phyloP scores from a whole-genome alignment of 1,140 invertebrate genomes.

The Bombus superbus region DNA sequence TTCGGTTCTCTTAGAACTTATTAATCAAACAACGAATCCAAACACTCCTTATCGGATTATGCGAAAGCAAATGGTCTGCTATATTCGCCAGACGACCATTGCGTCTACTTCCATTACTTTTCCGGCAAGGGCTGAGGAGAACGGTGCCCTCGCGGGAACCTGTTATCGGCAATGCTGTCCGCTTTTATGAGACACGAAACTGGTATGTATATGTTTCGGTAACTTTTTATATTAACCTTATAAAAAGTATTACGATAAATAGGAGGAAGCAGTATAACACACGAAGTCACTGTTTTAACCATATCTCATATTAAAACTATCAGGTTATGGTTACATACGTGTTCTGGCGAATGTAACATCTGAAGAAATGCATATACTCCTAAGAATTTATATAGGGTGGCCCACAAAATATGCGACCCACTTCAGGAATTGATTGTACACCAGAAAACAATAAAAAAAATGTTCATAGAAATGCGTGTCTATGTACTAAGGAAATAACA shows the following conservation, averaged over 20 bases:
- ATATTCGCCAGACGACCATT: constrained; percentile 12
- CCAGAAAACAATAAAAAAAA: no score
- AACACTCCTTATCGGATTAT: constrained; percentile 19
- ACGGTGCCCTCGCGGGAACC: constrained; percentile 44
- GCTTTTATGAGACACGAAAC: constrained; percentile 64
- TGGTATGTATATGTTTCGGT: constrained; percentile 34
- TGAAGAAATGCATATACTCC: neutral
- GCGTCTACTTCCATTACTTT: constrained; percentile 23
- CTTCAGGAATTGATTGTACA: no score
- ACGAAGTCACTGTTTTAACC: neutral
- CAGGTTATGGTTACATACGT: neutral
- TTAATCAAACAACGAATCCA: neutral
- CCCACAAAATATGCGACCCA: no score
- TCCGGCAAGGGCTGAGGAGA: constrained; percentile 47
- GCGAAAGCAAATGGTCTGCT: neutral
- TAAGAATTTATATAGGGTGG: no score
- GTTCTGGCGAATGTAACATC: neutral
- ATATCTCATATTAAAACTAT: constrained; percentile 11
- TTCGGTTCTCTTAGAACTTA: no score
- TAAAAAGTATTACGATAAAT: constrained; percentile 48
- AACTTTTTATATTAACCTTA: constrained; percentile 51
- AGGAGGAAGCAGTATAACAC: neutral
- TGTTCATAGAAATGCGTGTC: no score
- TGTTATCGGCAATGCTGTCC: constrained; percentile 56
- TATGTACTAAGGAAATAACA: no score